Evolutionary conservation across 1,140 invertebrate genomes (phyloP), one percentile per base, ranked within the genome.

Genomic region (Neodiprion pinetum): DNA sequence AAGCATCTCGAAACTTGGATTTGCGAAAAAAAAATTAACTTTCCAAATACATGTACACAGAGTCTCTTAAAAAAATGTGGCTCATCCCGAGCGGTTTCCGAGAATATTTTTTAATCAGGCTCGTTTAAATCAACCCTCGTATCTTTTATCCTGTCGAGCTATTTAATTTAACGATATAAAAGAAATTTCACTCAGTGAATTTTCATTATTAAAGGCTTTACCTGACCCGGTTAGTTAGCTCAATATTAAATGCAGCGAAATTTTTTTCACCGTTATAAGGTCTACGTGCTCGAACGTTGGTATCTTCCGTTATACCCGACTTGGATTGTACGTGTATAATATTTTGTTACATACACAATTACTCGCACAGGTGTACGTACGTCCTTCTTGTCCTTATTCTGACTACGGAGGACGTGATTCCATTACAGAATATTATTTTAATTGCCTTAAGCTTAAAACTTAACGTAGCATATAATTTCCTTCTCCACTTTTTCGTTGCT

Each of bases 81-180:
- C 28, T 40, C 28, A 5, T 40, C 5, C 28, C 28, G 28, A 40
- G 28, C 28, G 28, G 28, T 40, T 40, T 1, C 8, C 1, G 11
- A 61, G n/a, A 12, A 61, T 61, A 12, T 61, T 61, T 61, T 61
- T 61, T 12, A 61, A 61, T 61, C n/a, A 61, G n/a, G 11, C 53
- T 61, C 53, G 53, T 61, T 61, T n/a, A 40, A 40, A 61, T 61
- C 53, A 11, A 61, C 53, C 53, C 53, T 61, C 11, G 53, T n/a
- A 61, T 61, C 53, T 61, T 61, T n/a, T 61, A 11, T 61, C n/a
- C 53, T 61, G 11, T 8, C 11, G n/a, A 11, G 53, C 53, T 61
- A 61, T 61, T 61, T 61, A 61, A 61, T 61, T 61, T 61, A 61
- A 61, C 53, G 53, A 12, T 61, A 61, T 61, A 11, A 61, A 61